A percentile compares a stretch with the other conserved stretches of the same genome.
Evolutionary conservation across 2,888 invertebrate species (phyloP).

Genomic region (Listrodromus nycthemerus): DNA sequence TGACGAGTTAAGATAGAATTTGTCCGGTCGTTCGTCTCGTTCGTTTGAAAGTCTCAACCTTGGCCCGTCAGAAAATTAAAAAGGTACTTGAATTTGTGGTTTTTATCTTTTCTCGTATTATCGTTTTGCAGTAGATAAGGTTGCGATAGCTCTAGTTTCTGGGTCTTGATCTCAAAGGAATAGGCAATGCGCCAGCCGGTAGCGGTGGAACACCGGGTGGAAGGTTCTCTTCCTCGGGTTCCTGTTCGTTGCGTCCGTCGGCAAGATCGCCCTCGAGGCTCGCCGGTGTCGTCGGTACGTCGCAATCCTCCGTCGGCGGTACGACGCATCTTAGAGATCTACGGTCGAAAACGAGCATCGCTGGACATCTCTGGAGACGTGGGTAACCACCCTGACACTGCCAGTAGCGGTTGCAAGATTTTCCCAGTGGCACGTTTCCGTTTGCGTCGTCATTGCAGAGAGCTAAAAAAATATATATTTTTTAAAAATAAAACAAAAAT

Average conservation of each 20-base stretch:
- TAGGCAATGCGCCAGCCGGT: conserved; percentile 83
- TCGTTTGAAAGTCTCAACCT: not conserved
- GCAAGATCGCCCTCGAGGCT: conserved; percentile 79
- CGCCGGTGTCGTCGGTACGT: conserved; percentile 91
- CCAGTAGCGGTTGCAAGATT: conserved; percentile 97
- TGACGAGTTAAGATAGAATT: not conserved
- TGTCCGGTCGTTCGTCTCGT: not conserved
- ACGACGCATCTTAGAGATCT: conserved; percentile 94
- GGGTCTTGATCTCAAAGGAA: conserved; percentile 77
- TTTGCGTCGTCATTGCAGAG: conserved; percentile 96
- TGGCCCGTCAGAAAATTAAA: not conserved
- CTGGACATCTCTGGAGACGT: conserved; percentile 94
- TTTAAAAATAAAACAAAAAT: not conserved
- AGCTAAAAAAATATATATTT: conserved; percentile 86
- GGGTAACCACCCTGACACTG: conserved; percentile 97
- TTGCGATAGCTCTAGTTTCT: conserved; percentile 76
- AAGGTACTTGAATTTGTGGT: not conserved
- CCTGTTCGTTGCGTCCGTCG: conserved; percentile 81
- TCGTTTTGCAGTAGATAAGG: conserved; percentile 41
- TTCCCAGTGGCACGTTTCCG: conserved; percentile 95
- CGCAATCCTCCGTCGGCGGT: conserved; percentile 95
- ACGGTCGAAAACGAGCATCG: conserved; percentile 95
- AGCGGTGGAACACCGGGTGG: conserved; percentile 82
- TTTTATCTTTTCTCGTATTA: conserved; percentile 36
- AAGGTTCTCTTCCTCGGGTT: conserved; percentile 83